Conservation (phyloP, 2,888 invertebrate genomes). For the Standfussiana lucernea region DNA sequence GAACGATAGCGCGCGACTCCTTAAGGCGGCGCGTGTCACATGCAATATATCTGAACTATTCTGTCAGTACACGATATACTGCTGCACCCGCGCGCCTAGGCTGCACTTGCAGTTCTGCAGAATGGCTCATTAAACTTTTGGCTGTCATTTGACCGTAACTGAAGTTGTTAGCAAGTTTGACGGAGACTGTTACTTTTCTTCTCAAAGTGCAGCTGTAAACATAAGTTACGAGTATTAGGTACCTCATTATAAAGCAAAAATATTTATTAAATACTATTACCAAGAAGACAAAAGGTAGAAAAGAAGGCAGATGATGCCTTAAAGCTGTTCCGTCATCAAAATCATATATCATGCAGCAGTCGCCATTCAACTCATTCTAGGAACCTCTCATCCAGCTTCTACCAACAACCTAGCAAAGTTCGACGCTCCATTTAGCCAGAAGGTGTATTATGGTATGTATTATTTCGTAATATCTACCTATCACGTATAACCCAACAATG, state of each 20-base stretch:
- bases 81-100: slow-evolving; percentile 31
- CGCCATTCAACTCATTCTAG: neutral
- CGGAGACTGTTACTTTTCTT: neutral
- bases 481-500: neutral
- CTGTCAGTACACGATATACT: slow-evolving; percentile 37
- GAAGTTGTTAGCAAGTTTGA: neutral
- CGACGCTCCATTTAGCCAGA: neutral
- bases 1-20: slow-evolving; percentile 39
- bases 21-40: slow-evolving; percentile 66
- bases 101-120: neutral
- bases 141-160: neutral
- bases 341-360: neutral
- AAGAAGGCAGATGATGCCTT: neutral
- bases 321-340: neutral
- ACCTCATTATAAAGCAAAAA: neutral
- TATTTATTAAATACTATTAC: neutral
- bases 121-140: neutral
- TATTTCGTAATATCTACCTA: neutral
- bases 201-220: neutral
- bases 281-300: too few species aligned
- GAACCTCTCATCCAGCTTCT: neutral
- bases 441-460: neutral
- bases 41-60: slow-evolving; percentile 57
- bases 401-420: neutral
- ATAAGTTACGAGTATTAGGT: neutral